Evolutionary conservation across 1,140 invertebrate genomes (phyloP).

Genomic region (Brachionus koreanus): DNA sequence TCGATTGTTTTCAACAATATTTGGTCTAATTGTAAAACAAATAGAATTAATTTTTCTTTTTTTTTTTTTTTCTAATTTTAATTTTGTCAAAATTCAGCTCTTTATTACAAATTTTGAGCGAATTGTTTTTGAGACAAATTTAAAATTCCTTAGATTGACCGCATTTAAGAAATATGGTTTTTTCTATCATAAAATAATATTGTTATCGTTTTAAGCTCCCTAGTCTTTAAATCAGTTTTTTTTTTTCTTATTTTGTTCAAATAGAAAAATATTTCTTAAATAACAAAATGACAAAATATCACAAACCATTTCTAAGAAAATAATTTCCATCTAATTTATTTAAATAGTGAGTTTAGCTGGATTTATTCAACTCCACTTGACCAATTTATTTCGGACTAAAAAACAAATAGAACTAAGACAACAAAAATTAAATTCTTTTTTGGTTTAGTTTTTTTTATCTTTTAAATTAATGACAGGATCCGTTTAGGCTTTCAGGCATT

Average conservation of each 20-base stretch:
- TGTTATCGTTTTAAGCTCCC: background rate
- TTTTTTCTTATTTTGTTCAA: background rate
- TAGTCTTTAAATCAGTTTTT: background rate
- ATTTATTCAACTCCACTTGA: background rate
- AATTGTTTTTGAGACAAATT: background rate
- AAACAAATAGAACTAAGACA: background rate
- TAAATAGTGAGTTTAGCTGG: no score
- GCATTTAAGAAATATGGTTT: background rate
- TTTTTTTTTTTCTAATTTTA: background rate
- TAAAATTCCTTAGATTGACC: background rate
- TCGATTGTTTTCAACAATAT: background rate
- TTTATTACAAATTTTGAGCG: background rate
- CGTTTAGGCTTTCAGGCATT: background rate
- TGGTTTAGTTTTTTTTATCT: no score
- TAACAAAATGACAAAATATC: no score
- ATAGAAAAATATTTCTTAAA: background rate
- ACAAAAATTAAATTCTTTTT: no score
- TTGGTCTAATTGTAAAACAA: slow-evolving; percentile 8
- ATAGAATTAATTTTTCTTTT: background rate
- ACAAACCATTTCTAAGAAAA: no score
- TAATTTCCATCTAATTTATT: no score
- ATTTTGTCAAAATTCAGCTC: background rate
- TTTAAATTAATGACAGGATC: background rate
- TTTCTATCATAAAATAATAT: background rate
- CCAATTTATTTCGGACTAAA: background rate